Conservation (phyloP, 2,888 invertebrate genomes). For the Agelastica alni region DNA sequence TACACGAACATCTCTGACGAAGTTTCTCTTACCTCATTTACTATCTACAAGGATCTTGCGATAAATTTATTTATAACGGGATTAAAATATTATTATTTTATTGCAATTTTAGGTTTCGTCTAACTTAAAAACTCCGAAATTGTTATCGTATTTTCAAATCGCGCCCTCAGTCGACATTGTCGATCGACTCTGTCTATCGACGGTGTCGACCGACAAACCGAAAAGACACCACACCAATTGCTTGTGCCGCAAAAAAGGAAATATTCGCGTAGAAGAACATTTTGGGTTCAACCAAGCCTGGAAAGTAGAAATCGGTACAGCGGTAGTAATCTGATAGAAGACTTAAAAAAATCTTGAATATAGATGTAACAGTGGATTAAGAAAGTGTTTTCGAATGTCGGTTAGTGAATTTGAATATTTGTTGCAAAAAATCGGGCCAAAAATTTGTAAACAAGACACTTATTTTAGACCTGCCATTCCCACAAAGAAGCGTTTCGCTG, state of each 20-base stretch:
- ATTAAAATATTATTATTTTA: too few species aligned
- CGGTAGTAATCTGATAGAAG: constrained; percentile 12
- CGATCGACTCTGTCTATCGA: too few species aligned
- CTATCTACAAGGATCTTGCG: constrained; percentile 1
- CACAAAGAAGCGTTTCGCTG: constrained; percentile 18
- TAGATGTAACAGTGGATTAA: constrained; percentile 23
- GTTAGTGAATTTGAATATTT: neutral
- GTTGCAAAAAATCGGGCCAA: constrained; percentile 6
- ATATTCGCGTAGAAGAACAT: constrained; percentile 13
- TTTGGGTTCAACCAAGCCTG: constrained; percentile 23
- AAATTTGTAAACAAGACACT: constrained; percentile 16
- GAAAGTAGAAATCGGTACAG: constrained; percentile 19
- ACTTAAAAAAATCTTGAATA: constrained; percentile 24
- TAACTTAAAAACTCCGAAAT: too few species aligned
- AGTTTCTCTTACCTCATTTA: constrained; percentile 23
- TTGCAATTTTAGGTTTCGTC: too few species aligned
- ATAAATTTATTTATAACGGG: neutral
- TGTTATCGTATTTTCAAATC: too few species aligned
- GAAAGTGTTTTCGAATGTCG: too few species aligned
- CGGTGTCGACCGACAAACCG: too few species aligned
- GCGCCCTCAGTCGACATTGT: too few species aligned
- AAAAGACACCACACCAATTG: too few species aligned
- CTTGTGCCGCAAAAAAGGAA: constrained; percentile 23
- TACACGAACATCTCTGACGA: constrained; percentile 26
- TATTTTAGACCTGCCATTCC: constrained; percentile 22